Base-by-base conservation (phyloP, 2,888 invertebrate genomes). In the Scaptodrosophila latifasciaeformis region DNA sequence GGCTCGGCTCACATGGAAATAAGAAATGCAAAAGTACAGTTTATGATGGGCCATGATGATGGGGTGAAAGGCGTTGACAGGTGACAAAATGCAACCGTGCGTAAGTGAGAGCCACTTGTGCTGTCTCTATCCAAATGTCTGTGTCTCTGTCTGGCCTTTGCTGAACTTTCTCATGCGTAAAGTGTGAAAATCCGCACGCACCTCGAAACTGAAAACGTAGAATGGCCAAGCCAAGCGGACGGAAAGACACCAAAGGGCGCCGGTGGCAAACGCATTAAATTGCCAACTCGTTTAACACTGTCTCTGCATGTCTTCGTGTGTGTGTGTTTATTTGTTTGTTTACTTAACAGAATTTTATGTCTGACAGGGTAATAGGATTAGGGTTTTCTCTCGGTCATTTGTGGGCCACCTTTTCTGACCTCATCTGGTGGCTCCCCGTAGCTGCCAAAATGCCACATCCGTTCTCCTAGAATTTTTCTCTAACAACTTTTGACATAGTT, bases 291-390 rank as follows among this genome's bases (percentile, higher is more conserved):
- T 12, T 12, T n/a, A 10, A 5, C 19, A n/a, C 21, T 2, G 29
- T 2, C 15, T n/a, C 9, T n/a, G n/a, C 18, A 6, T 2, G 10
- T 34, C 10, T 37, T 9, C n/a, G n/a, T n/a, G 29, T 21, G 30
- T n/a, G 6, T 13, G 40, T 9, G 40, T 13, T 21, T 13, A 13
- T 30, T 9, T 18, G 42, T 37, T 31, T 24, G 50, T 55, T 59
- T 62, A 65, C 53, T 59, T 56, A 68, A 59, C 56, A 49, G 49
- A 56, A 58, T 55, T 74, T n/a, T 59, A 55, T 65, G 75, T 67
- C n/a, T n/a, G n/a, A n/a, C n/a, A n/a, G 77, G 74, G 75, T 72
- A 72, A 72, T 67, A 70, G 78, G 72, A 70, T 72, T 72, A 72
- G 57, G 21, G 2, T 24, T 10, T n/a, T n/a, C n/a, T n/a, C n/a